Conservation (phyloP, 2,113 vertebrate species). For the Thamnophis sirtalis region DNA sequence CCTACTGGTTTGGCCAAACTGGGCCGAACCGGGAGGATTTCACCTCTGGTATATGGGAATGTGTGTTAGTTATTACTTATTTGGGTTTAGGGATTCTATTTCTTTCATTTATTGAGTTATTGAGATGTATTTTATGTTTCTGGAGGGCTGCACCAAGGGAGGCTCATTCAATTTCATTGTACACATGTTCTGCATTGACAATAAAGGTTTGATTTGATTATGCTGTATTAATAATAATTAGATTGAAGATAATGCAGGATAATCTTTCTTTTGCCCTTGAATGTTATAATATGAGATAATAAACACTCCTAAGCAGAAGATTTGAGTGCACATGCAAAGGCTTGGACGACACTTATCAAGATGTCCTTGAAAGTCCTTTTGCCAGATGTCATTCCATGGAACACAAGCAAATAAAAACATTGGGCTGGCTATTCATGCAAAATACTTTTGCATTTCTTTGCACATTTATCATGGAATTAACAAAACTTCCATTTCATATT, state of each 20-base stretch:
- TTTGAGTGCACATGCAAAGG: neutral
- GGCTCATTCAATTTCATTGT: no score
- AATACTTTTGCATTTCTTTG: neutral
- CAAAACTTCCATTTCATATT: neutral
- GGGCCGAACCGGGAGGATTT: no score
- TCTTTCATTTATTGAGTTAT: no score
- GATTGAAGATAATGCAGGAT: neutral
- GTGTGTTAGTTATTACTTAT: no score
- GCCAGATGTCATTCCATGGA: neutral
- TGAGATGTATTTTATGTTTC: no score
- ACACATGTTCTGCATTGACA: no score
- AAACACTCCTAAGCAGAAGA: neutral
- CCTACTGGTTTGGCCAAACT: no score
- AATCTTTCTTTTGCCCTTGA: neutral
- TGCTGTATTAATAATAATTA: neutral
- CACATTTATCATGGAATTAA: neutral
- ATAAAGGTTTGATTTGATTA: no score
- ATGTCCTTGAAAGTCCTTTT: neutral
- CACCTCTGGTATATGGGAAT: no score
- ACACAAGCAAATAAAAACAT: neutral
- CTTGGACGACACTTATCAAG: neutral
- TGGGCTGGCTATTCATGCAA: neutral
- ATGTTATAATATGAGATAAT: neutral
- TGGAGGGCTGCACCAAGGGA: no score
- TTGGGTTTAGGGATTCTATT: no score